A percentile compares a stretch with the other conserved stretches of the same genome.
Evolutionary conservation across 2,888 invertebrate genomes (phyloP).

Genomic region (Drosophila infuscata): DNA sequence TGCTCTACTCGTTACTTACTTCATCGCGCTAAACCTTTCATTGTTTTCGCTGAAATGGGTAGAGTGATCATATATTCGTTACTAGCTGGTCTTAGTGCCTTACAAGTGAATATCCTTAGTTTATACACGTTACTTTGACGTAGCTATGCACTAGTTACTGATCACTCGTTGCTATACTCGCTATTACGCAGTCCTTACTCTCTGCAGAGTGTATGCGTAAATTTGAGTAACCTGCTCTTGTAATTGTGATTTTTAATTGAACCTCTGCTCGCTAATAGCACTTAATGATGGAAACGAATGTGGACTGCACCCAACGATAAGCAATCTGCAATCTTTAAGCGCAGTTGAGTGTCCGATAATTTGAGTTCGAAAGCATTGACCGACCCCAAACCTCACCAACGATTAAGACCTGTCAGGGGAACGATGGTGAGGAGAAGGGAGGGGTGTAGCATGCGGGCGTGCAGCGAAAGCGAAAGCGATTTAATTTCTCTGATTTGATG

Average conservation of each 20-base stretch:
- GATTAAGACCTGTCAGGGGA: constrained; percentile 20
- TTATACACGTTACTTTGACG: not conserved
- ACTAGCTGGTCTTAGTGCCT: not conserved
- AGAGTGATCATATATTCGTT: not conserved
- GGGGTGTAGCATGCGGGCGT: not conserved
- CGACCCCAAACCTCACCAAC: constrained; percentile 35
- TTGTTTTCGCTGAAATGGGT: not conserved
- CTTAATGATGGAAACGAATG: constrained; percentile 14
- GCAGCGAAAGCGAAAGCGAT: constrained; percentile 73
- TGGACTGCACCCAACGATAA: constrained; percentile 29
- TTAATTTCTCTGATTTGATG: constrained; percentile 55
- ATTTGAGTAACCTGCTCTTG: not conserved
- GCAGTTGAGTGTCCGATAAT: constrained; percentile 55
- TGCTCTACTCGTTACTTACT: not conserved
- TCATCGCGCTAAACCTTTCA: not conserved
- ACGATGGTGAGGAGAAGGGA: not conserved
- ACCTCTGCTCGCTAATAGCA: not conserved
- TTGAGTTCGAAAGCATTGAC: constrained; percentile 60
- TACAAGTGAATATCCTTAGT: not conserved
- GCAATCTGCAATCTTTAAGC: constrained; percentile 33
- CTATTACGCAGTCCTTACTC: not conserved
- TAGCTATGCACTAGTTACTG: not conserved
- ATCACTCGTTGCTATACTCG: not conserved
- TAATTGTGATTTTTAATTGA: not conserved
- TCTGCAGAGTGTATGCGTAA: not conserved